Evolutionary conservation across 1,140 invertebrate genomes (phyloP).

Genomic region (Arctopsyche grandis): DNA sequence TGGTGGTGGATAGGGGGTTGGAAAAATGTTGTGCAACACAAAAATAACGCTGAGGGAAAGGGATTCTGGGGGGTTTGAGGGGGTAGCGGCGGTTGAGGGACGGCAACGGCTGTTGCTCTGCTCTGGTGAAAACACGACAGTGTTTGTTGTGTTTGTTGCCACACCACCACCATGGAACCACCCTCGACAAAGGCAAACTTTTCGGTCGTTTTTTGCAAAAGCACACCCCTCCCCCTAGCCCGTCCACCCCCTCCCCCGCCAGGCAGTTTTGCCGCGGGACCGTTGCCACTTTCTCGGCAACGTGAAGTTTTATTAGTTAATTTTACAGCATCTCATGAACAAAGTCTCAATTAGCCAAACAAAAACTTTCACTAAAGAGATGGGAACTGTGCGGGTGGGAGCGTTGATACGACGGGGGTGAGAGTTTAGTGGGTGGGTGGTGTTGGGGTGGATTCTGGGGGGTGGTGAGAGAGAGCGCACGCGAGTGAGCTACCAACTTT

Average conservation of each 20-base stretch:
- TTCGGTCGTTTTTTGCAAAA: neutral
- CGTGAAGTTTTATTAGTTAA: slow-evolving; percentile 46
- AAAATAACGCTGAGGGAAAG: slow-evolving; percentile 1
- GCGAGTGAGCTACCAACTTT: slow-evolving; percentile 31
- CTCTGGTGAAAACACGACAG: no score
- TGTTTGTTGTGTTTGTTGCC: no score
- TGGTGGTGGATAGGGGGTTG: neutral
- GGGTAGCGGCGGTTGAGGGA: neutral
- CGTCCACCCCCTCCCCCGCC: no score
- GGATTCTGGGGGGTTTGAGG: neutral
- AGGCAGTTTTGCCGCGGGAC: neutral
- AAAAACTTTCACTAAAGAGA: slow-evolving; percentile 35
- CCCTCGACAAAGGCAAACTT: neutral
- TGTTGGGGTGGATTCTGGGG: neutral
- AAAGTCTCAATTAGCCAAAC: slow-evolving; percentile 46
- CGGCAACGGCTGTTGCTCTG: no score
- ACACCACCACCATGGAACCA: no score
- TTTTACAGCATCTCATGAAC: slow-evolving; percentile 45
- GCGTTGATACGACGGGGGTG: neutral
- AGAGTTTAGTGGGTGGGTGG: neutral
- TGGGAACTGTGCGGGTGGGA: neutral
- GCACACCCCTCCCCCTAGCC: no score
- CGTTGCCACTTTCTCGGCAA: slow-evolving; percentile 9
- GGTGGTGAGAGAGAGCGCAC: neutral
- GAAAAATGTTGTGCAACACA: slow-evolving; percentile 12